Evolutionary conservation across 2,888 invertebrate genomes (phyloP).

Genomic region (Clistopyga incitator): DNA sequence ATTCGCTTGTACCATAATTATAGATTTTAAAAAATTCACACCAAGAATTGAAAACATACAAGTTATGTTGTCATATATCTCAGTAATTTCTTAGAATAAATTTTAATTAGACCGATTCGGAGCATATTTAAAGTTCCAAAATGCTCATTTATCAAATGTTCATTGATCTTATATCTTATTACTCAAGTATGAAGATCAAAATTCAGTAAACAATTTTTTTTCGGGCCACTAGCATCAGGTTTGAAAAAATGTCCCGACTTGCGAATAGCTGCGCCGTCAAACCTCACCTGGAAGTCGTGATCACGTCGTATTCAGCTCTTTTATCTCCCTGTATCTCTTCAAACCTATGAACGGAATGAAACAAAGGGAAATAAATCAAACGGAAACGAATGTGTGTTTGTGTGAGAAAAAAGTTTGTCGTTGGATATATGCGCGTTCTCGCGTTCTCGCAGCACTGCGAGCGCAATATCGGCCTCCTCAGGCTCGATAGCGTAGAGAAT

Average conservation of each 20-base stretch:
- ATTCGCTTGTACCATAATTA: no score
- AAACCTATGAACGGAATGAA: constrained; percentile 82
- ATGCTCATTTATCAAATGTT: no score
- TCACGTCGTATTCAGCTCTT: constrained; percentile 83
- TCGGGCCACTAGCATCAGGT: constrained; percentile 8
- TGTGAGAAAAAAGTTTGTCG: constrained; percentile 21
- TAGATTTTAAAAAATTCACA: no score
- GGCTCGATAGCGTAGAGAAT: constrained; percentile 3
- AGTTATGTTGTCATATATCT: no score
- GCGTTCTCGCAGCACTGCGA: background rate
- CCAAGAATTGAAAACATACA: no score
- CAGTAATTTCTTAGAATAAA: background rate
- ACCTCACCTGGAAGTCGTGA: constrained; percentile 83
- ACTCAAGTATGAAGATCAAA: background rate
- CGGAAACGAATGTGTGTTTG: constrained; percentile 47
- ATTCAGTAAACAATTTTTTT: constrained; percentile 13
- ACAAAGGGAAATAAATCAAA: constrained; percentile 73
- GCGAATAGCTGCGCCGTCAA: constrained; percentile 67
- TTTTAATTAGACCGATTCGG: background rate
- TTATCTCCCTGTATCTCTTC: constrained; percentile 82
- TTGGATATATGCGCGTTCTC: background rate
- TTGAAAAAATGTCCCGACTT: constrained; percentile 54
- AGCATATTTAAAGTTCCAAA: no score
- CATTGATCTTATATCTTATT: background rate
- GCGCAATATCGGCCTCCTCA: constrained; percentile 22